Conservation (phyloP, 1,140 invertebrate species). For the Drosophila insularis region DNA sequence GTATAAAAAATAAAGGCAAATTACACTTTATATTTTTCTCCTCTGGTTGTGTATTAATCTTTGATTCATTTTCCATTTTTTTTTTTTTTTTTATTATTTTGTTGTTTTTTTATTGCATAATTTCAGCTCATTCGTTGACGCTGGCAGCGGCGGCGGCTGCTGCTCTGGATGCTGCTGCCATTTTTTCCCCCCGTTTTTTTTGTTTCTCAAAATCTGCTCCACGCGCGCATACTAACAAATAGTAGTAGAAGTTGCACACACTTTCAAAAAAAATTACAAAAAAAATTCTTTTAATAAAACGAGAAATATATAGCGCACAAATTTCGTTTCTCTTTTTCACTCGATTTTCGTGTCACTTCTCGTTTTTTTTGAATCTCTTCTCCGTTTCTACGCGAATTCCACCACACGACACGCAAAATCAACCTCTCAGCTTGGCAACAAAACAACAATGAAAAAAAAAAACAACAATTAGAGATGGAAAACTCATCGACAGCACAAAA, state of each 20-base stretch:
- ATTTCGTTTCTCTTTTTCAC: not conserved
- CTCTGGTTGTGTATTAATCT: not conserved
- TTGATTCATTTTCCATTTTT: conserved; percentile 5
- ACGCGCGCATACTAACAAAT: not conserved
- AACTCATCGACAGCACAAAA: too few relatives aligned
- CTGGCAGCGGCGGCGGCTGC: conserved; percentile 19
- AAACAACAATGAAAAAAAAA: too few relatives aligned
- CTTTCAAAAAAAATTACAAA: not conserved
- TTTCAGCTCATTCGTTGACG: conserved; percentile 42
- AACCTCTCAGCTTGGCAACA: too few relatives aligned
- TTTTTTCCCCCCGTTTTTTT: conserved; percentile 21
- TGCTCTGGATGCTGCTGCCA: conserved; percentile 47
- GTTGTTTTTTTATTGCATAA: conserved; percentile 49
- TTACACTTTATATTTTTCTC: conserved; percentile 43
- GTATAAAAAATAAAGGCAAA: conserved; percentile 28
- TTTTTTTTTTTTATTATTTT: not conserved
- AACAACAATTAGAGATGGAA: too few relatives aligned
- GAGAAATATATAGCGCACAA: not conserved
- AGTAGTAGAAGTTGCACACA: not conserved
- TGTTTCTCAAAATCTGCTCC: not conserved
- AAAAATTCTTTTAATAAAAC: not conserved
- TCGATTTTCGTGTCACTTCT: too few relatives aligned
- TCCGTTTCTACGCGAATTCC: too few relatives aligned
- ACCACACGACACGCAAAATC: too few relatives aligned
- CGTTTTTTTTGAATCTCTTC: too few relatives aligned